phyloP scores from a whole-genome alignment of 2,888 invertebrate species.

The Trachelus stipa region DNA sequence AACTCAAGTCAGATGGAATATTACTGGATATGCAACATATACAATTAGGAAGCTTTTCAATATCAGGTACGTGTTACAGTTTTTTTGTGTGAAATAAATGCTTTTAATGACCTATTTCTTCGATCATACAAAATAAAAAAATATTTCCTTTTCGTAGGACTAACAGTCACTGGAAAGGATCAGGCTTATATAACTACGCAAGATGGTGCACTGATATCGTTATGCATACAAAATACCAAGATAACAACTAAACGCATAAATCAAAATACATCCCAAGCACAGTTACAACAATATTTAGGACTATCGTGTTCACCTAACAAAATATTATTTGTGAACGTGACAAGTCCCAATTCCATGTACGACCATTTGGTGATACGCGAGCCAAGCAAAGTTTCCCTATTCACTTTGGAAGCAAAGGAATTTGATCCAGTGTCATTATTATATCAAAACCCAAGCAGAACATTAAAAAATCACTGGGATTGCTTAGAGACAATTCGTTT shows the following conservation, averaged over 20 bases:
- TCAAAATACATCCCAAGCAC: constrained; percentile 36
- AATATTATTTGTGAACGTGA: constrained; percentile 45
- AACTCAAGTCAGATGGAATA: constrained; percentile 36
- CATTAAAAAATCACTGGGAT: constrained; percentile 56
- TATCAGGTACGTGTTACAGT: constrained; percentile 48
- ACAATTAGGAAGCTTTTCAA: constrained; percentile 45
- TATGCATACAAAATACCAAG: constrained; percentile 29
- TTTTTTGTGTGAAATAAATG: neutral
- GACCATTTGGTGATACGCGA: constrained; percentile 61
- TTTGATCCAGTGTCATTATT: constrained; percentile 44
- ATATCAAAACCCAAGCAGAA: constrained; percentile 27
- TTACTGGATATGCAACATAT: constrained; percentile 36
- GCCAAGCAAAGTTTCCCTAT: constrained; percentile 53
- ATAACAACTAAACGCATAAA: constrained; percentile 32
- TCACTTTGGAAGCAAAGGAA: constrained; percentile 37
- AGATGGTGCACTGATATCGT: constrained; percentile 38
- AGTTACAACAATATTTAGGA: constrained; percentile 52
- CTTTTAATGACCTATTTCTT: neutral
- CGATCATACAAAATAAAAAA: neutral
- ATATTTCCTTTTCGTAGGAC: constrained; percentile 38
- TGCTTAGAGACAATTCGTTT: constrained; percentile 58
- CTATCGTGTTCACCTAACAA: constrained; percentile 49
- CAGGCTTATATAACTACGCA: constrained; percentile 48
- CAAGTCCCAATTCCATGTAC: constrained; percentile 54
- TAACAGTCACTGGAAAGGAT: constrained; percentile 34